A percentile compares a stretch with the other conserved stretches of the same genome.
These are phyloP conservation scores for Isaurus tuberculatus DNA, from an alignment of 92 coral and sea anemone genomes.

Conservation along the genomic window DNA sequence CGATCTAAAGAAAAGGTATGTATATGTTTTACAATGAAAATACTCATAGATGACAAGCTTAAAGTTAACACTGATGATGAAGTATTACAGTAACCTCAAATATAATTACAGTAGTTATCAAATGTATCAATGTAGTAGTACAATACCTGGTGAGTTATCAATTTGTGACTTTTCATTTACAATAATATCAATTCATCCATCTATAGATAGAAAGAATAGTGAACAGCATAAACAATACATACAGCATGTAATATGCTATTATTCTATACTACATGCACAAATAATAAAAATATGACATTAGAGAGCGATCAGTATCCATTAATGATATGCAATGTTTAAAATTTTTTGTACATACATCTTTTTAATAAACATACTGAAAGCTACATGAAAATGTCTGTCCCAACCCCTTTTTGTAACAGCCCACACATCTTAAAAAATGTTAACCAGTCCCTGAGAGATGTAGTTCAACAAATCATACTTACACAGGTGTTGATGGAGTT, in stretches of 20 bases:
- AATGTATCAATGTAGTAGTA: slow-evolving; percentile 10
- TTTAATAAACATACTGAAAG: slow-evolving; percentile 11
- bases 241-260: slow-evolving; percentile 11
- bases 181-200: slow-evolving; percentile 11
- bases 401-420: slow-evolving; percentile 16
- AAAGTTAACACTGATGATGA: slow-evolving; percentile 8
- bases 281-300: slow-evolving; percentile 4
- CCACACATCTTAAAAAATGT: slow-evolving; percentile 7
- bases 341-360: slow-evolving; percentile 3
- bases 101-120: not conserved
- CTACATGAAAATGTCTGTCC: slow-evolving; percentile 12
- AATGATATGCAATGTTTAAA: slow-evolving; percentile 11
- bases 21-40: slow-evolving; percentile 1
- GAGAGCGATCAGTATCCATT: slow-evolving; percentile 13
- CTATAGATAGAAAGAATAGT: slow-evolving; percentile 6
- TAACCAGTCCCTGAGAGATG: slow-evolving; percentile 14
- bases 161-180: slow-evolving; percentile 12
- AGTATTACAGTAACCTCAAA: slow-evolving; percentile 10
- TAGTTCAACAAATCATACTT: slow-evolving; percentile 4
- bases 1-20: slow-evolving; percentile 4
- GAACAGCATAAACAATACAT: slow-evolving; percentile 10
- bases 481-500: slow-evolving; percentile 13
- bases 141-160: slow-evolving; percentile 12
- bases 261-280: slow-evolving; percentile 7
- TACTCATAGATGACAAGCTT: slow-evolving; percentile 11